phyloP scores from a whole-genome alignment of 2,113 vertebrate genomes.

The Chloropsis cyanopogon region DNA sequence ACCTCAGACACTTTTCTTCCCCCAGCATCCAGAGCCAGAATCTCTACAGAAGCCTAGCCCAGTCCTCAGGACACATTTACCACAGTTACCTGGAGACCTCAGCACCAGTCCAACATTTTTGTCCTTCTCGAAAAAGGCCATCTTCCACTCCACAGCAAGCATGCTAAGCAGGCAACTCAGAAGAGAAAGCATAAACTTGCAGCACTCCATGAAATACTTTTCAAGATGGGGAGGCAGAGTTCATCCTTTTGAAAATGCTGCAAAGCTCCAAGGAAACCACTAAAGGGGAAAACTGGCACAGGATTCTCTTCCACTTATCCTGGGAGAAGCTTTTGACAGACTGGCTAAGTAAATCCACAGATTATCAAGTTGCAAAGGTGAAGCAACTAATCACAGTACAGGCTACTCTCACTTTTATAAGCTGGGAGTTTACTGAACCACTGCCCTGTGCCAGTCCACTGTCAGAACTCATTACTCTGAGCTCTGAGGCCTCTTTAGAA shows the following conservation, averaged over 20 bases:
- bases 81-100: neutral
- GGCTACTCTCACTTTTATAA: neutral
- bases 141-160: neutral
- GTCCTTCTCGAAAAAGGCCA: neutral
- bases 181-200: neutral
- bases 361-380: neutral
- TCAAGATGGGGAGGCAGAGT: neutral
- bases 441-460: neutral
- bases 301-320: neutral
- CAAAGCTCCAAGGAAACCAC: neutral
- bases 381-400: neutral
- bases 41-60: neutral
- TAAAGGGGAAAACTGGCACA: neutral
- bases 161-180: neutral
- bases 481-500: neutral
- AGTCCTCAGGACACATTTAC: neutral
- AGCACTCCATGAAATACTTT: neutral
- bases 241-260: neutral
- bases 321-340: neutral
- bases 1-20: neutral
- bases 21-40: neutral
- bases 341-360: neutral
- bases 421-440: neutral
- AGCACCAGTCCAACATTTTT: neutral
- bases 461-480: neutral